Base-by-base conservation (phyloP, 2,888 invertebrate genomes). In the Carabus problematicus region DNA sequence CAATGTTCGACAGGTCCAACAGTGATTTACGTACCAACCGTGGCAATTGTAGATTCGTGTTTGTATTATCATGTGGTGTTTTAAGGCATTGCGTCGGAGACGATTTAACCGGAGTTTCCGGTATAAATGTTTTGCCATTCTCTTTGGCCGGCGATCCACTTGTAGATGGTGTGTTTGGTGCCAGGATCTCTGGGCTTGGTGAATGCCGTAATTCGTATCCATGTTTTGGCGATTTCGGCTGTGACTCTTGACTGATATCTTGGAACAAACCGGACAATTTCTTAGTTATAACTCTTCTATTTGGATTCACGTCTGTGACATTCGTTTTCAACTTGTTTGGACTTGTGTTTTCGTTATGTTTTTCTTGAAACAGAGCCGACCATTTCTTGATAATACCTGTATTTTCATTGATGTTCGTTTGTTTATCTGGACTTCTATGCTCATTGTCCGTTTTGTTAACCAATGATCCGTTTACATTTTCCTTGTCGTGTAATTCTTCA, bases 31-130 rank as follows among this genome's bases (percentile, higher is more conserved):
- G 78, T 56, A 75, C 73, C 58, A 79, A 72, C 73, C 78, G 77
- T 19, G 79, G 80, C 39, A 77, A 61, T 70, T 77, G 75, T 1
- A 75, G 67, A 70, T 75, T 75, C 14, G 75, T 74, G 47, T 61
- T 61, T 39, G 75, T 74, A 0, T 77, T 75, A 71, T 81, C 81
- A 67, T 81, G 80, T 8, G 82, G 82, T 0, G 82, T 82, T 76
- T 80, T 79, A 47, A 78, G 73, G 54, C 75, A 77, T 52, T 75
- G 74, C 11, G 76, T 74, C 8, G 79, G 79, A 1, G 79, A 78
- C 41, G 75, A 74, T 72, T 77, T 77, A 18, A 71, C 71, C 43
- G 76, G 76, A 3, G 75, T 75, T 60, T 75, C 76, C 29, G 69
- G 66, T 39, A 72, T 43, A 41, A 66, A 60, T 43, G 62, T 49